These are phyloP conservation scores for Amphimedon queenslandica DNA, from an alignment of 37 sponge, comb jelly and placozoan species.

Conservation along the genomic window DNA sequence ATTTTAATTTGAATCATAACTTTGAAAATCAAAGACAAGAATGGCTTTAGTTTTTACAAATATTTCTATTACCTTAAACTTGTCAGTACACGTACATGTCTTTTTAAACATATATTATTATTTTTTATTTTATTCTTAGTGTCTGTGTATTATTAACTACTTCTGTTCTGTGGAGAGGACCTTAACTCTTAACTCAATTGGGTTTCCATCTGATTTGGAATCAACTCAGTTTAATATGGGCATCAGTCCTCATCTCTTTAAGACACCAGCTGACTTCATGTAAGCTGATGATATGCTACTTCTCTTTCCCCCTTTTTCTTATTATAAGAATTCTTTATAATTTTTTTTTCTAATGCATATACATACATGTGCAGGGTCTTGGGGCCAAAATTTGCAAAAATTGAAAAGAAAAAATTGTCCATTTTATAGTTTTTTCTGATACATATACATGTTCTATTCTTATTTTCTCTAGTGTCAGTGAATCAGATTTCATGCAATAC, in stretches of 20 bases:
- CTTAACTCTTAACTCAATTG: conserved; percentile 55
- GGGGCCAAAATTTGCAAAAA: neutral
- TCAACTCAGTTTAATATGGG: neutral
- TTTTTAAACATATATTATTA: conserved; percentile 8
- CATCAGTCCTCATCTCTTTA: conserved; percentile 38
- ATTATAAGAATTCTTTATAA: too few species aligned
- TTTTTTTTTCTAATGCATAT: too few species aligned
- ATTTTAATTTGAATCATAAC: too few species aligned
- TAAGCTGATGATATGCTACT: too few species aligned
- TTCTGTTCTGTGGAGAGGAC: conserved; percentile 78
- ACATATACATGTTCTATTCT: neutral
- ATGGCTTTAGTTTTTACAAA: too few species aligned
- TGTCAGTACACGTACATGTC: too few species aligned
- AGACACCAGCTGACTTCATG: conserved; percentile 71
- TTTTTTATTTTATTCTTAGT: conserved; percentile 18
- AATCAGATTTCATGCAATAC: conserved; percentile 55
- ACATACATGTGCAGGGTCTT: neutral
- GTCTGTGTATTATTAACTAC: conserved; percentile 70
- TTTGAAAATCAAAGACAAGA: too few species aligned
- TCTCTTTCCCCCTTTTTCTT: neutral
- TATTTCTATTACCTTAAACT: too few species aligned
- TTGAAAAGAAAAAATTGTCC: neutral
- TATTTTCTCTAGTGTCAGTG: conserved; percentile 28
- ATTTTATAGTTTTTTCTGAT: neutral
- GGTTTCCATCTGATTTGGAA: conserved; percentile 26